phyloP scores from a whole-genome alignment of 2,113 vertebrate genomes.

The Crotalus horridus region DNA sequence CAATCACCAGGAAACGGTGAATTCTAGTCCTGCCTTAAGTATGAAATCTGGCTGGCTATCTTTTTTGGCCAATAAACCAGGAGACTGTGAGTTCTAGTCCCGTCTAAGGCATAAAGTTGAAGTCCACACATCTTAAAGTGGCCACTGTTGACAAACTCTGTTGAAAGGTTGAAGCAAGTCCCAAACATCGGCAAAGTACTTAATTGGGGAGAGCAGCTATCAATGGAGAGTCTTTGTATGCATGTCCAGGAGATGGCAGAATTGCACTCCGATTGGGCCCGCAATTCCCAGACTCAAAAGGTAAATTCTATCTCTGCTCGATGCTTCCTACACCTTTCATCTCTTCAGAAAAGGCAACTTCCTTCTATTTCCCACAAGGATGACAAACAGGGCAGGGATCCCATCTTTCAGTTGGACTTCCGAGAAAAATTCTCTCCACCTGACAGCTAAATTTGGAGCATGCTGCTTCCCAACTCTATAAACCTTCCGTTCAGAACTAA shows the following conservation, averaged over 20 bases:
- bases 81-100: not conserved
- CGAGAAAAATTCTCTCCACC: too few species aligned
- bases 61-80: too few species aligned
- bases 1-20: too few species aligned
- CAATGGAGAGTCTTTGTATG: not conserved
- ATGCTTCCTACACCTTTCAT: not conserved
- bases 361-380: not conserved
- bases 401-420: not conserved
- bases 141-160: not conserved
- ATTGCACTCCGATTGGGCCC: not conserved
- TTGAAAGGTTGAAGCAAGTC: not conserved
- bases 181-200: not conserved
- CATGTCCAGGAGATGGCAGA: not conserved
- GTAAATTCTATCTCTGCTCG: not conserved
- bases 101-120: not conserved
- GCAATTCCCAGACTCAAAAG: not conserved
- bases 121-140: not conserved
- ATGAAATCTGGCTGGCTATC: too few species aligned
- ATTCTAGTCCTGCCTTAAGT: too few species aligned
- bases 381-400: not conserved
- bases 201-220: not conserved
- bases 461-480: not conserved
- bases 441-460: not conserved
- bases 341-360: not conserved
- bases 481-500: not conserved